Percentiles rank a stretch among this genome's conserved stretches.
Conservation (phyloP, 2,888 invertebrate genomes). For the Idaea biselata region DNA sequence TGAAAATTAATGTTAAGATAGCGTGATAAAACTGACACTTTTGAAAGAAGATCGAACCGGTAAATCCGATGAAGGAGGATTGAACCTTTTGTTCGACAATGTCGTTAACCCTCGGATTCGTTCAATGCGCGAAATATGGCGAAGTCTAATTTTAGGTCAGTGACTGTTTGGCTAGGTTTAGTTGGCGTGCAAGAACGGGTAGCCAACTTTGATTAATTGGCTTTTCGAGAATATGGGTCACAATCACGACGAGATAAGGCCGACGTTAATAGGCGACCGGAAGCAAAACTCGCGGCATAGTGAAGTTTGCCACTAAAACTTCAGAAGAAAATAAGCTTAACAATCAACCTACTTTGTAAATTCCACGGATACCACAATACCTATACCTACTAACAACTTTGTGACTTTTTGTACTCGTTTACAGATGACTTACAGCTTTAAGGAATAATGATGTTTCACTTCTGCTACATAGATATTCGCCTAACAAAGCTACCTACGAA, state of each 20-base stretch:
- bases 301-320: neutral
- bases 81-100: constrained; percentile 32
- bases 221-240: constrained; percentile 12
- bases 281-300: neutral
- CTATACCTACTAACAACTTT: too few species aligned
- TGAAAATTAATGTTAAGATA: constrained; percentile 6
- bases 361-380: neutral
- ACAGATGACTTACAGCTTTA: too few species aligned
- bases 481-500: too few species aligned
- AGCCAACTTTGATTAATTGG: constrained; percentile 22
- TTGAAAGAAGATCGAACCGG: constrained; percentile 13
- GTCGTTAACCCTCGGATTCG: constrained; percentile 35
- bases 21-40: constrained; percentile 19
- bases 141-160: constrained; percentile 33
- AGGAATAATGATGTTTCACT: too few species aligned
- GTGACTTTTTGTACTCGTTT: too few species aligned
- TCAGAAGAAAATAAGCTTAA: neutral
- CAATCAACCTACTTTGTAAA: neutral
- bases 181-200: constrained; percentile 3
- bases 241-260: neutral
- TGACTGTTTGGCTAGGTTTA: constrained; percentile 25
- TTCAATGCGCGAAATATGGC: constrained; percentile 30
- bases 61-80: constrained; percentile 3
- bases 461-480: too few species aligned
- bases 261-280: neutral